Base-by-base conservation (phyloP, 1,140 invertebrate species). In the Caenorhabditis briggsae region DNA sequence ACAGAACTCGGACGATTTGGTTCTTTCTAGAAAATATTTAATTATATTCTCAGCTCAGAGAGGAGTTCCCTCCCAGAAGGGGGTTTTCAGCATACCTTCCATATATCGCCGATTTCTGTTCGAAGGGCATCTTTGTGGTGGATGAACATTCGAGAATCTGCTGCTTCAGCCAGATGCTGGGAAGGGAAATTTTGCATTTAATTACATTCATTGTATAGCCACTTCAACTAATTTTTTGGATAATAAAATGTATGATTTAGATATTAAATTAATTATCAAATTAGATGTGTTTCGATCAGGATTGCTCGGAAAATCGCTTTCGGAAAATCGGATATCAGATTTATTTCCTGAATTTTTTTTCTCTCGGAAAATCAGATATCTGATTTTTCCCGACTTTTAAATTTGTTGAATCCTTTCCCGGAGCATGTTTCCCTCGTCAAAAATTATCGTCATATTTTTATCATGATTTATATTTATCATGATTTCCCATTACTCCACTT, bases 61-160 rank as follows among this genome's bases (percentile, higher is more conserved):
- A 46, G 87, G 33, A 33, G 3, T 33, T 33, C 33, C 33, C 33
- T 33, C 33, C 33, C 3, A 33, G 33, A 33, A n/a, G 33, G 33
- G 33, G 33, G 33, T 33, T 33, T 33, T 33, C 33, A 33, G 33
- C 33, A 33, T 33, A 64, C 94, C 88, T 95, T 94, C 92, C 98
- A 95, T 83, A 95, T 93, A 65, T 94, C 92, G 83, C 94, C 93
- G 90, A 98, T 94, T 91, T 97, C 95, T 88, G 95, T 95, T 83
- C 94, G 94, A 70, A 97, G 90, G n/a, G 98, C 95, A 93, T 99
- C 97, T 23, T 95, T 95, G 86, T 95, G 94, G 87, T 96, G 94
- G 64, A 98, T 95, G 88, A 96, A 94, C 92, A 99, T 93, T 88
- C 94, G 93, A 61, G 94, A 94, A 53, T 92, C 90, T 82, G 93